A percentile compares a stretch with the other conserved stretches of the same genome.
These are phyloP conservation scores for Cyphomyrus plagiostoma DNA, from an alignment of 2,113 vertebrate genomes.

Conservation along the genomic window DNA sequence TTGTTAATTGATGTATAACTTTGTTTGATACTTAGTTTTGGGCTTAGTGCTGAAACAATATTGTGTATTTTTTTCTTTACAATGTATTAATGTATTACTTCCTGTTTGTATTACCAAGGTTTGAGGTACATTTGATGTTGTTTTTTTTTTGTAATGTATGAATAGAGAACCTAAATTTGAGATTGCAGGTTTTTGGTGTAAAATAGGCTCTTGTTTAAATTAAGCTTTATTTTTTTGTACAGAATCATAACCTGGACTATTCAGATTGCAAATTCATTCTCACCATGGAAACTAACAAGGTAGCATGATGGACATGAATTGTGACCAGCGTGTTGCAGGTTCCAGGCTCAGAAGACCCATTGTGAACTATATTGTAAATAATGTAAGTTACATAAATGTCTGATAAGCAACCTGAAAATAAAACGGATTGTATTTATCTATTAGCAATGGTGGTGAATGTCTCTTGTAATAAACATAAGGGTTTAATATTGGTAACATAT, in stretches of 20 bases:
- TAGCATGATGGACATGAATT: not conserved
- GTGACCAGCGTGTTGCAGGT: not conserved
- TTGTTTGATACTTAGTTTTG: not conserved
- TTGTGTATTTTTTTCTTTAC: not conserved
- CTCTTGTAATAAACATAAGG: not conserved
- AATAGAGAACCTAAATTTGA: not conserved
- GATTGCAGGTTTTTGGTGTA: not conserved
- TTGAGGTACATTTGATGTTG: not conserved
- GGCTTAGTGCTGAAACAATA: not conserved
- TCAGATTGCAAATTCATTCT: not conserved
- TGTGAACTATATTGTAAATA: not conserved
- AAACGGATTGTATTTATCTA: constrained; percentile 8
- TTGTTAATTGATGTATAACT: not conserved
- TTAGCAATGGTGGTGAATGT: not conserved
- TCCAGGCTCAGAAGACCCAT: not conserved
- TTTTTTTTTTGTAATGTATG: not conserved
- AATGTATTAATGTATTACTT: constrained; percentile 7
- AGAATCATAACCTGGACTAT: not conserved
- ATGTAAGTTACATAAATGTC: not conserved
- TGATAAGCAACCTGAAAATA: not conserved
- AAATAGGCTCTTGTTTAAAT: not conserved
- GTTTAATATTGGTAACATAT: not conserved
- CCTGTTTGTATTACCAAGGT: not conserved
- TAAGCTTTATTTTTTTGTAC: constrained; percentile 11
- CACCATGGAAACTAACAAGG: not conserved